phyloP scores from a whole-genome alignment of 2,888 invertebrate genomes.

The Athetis lepigone region DNA sequence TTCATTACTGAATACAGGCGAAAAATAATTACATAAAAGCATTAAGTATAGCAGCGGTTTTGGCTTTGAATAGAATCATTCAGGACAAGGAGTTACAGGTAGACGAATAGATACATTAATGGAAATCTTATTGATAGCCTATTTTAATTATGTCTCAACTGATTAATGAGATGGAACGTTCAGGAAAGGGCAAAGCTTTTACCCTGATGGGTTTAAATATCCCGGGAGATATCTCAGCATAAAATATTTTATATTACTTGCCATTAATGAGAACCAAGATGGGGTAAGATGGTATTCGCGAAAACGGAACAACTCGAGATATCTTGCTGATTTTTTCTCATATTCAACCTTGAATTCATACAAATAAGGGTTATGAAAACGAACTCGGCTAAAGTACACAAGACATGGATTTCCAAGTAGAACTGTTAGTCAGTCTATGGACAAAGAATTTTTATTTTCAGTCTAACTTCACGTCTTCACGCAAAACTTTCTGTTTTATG shows the following conservation, averaged over 20 bases:
- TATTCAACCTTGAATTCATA: not conserved
- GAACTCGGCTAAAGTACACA: not conserved
- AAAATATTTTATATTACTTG: not conserved
- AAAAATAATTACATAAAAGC: too few relatives aligned
- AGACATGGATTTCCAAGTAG: not conserved
- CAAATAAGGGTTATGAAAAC: not conserved
- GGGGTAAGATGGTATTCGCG: not conserved
- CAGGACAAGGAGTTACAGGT: too few relatives aligned
- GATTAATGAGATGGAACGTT: not conserved
- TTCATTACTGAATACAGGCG: too few relatives aligned
- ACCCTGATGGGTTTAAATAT: not conserved
- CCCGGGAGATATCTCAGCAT: not conserved
- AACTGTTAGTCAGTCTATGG: constrained; percentile 2
- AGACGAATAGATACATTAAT: not conserved
- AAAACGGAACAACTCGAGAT: not conserved
- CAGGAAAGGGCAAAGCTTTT: constrained; percentile 8
- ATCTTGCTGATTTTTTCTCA: not conserved
- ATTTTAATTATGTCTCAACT: not conserved
- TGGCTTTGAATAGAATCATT: too few relatives aligned
- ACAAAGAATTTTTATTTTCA: constrained; percentile 30
- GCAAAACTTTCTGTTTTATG: constrained; percentile 45
- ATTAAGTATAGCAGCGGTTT: too few relatives aligned
- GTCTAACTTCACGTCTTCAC: constrained; percentile 23
- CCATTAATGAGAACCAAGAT: not conserved
- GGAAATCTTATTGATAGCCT: not conserved